Base-by-base conservation (phyloP, 2,113 vertebrate genomes). In the Tragelaphus strepsiceros region DNA sequence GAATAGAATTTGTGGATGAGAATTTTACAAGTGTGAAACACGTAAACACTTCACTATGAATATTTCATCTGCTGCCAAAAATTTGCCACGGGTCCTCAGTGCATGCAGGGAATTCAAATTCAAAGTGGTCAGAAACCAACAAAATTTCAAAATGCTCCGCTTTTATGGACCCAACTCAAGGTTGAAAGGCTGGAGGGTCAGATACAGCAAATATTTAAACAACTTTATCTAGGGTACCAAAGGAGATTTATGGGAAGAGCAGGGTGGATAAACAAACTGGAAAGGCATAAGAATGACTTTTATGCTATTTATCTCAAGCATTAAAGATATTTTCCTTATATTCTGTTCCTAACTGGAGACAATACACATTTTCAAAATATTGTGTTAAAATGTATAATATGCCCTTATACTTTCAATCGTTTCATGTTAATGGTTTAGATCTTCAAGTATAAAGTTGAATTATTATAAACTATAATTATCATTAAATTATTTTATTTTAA, bases 331-430 rank as follows among this genome's bases (percentile, higher is more conserved):
- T 19, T 56, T 19, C 19, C 35, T 26, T 28, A 4, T 17, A 43
- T 35, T 53, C 22, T 49, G 2, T 28, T 9, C 26, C 14, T 43
- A 5, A 43, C 64, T 43, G 46, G n/a, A 83, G 10, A 24, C 4
- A 30, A 16, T 0, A 3, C 1, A 28, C 35, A 6, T 59, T 9
- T 53, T 32, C 26, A 28, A 35, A 32, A 32, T 8, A 24, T 7
- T 12, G 28, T 15, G 53, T n/a, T 10, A 13, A 1, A 1, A 16
- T 1, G 5, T 30, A 2, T 0, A 3, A 2, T 3, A 1, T 3
- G 35, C 14, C 16, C 4, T 16, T 17, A 2, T 1, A 0, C 39
- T 39, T 71, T 49, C 13, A n/a, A 61, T 32, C 77, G 32, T 78
- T 35, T 82, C 13, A 1, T 9, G 15, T 59, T 30, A 22, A 46